Evolutionary conservation across 2,888 invertebrate species (phyloP).

Genomic region (Drosophila austrosaltans): DNA sequence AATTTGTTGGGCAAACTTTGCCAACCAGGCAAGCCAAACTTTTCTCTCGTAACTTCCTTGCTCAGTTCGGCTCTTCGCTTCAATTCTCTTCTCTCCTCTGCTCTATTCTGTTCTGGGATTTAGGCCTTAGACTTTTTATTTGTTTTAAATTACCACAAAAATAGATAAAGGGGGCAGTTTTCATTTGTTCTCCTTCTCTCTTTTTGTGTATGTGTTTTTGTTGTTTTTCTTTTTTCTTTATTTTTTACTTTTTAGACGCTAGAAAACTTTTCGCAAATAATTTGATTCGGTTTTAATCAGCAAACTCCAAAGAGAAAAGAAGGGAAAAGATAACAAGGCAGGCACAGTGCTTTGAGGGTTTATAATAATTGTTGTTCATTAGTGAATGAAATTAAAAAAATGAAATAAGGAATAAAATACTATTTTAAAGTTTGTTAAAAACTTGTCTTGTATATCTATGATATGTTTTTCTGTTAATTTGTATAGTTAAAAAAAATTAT

Average conservation of each 20-base stretch:
- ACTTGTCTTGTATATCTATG: no score
- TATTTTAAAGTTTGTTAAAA: no score
- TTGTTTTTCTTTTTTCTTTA: constrained; percentile 28
- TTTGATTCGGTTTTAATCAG: constrained; percentile 84
- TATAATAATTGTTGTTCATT: not conserved
- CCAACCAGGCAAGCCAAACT: constrained; percentile 21
- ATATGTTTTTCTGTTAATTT: no score
- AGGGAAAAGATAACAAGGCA: not conserved
- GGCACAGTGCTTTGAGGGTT: constrained; percentile 21
- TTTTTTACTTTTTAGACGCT: constrained; percentile 34
- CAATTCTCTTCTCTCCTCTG: not conserved
- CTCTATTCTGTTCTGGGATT: constrained; percentile 36
- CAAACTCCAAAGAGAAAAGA: constrained; percentile 41
- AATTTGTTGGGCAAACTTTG: constrained; percentile 75
- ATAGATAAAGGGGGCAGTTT: constrained; percentile 66
- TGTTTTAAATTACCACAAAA: constrained; percentile 81
- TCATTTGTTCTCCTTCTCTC: constrained; percentile 22
- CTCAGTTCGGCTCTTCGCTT: no score
- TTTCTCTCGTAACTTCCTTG: constrained; percentile 3
- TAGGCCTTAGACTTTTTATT: constrained; percentile 62
- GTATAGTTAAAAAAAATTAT: no score
- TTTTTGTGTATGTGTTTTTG: constrained; percentile 38
- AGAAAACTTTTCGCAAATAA: constrained; percentile 79
- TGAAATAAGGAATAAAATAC: not conserved
- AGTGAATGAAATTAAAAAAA: not conserved